phyloP scores from a whole-genome alignment of 37 sponge, comb jelly and placozoan genomes.

The Halisarca cf. caerulea region DNA sequence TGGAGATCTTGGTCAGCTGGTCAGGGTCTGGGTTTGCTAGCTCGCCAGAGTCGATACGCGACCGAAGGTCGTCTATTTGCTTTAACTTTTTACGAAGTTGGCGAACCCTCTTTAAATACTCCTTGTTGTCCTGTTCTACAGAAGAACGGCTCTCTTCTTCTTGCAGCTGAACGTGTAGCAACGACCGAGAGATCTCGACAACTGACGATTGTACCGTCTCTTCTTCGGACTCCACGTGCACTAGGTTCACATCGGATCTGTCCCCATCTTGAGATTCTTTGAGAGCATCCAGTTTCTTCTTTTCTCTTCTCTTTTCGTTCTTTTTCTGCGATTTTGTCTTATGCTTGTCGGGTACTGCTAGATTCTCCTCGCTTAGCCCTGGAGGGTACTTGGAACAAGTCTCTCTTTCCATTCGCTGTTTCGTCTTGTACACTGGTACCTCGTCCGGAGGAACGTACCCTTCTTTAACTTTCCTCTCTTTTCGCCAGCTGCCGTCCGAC shows the following conservation, averaged over 20 bases:
- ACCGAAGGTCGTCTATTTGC: slow-evolving; percentile 73
- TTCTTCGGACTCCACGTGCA: not conserved
- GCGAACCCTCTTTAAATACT: slow-evolving; percentile 36
- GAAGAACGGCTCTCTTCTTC: not conserved
- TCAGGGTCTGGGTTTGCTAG: slow-evolving; percentile 50
- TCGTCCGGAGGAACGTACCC: slow-evolving; percentile 93
- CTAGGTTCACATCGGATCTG: not conserved
- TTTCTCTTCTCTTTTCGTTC: slow-evolving; percentile 66
- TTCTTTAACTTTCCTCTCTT: slow-evolving; percentile 72
- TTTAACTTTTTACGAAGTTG: slow-evolving; percentile 68
- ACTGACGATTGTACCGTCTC: too few relatives aligned
- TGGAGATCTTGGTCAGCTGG: slow-evolving; percentile 60
- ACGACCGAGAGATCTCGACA: not conserved
- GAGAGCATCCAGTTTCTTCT: slow-evolving; percentile 27
- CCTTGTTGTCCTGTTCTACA: not conserved
- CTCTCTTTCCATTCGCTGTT: not conserved
- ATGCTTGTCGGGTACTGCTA: not conserved
- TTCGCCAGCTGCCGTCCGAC: slow-evolving; percentile 89
- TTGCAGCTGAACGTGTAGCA: not conserved
- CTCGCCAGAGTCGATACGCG: slow-evolving; percentile 47
- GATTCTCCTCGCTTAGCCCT: slow-evolving; percentile 23
- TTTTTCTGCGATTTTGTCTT: slow-evolving; percentile 80
- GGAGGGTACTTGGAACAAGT: not conserved
- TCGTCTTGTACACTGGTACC: slow-evolving; percentile 72
- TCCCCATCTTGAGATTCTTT: not conserved